phyloP scores from a whole-genome alignment of 2,888 invertebrate species.

The Cepaea hortensis region DNA sequence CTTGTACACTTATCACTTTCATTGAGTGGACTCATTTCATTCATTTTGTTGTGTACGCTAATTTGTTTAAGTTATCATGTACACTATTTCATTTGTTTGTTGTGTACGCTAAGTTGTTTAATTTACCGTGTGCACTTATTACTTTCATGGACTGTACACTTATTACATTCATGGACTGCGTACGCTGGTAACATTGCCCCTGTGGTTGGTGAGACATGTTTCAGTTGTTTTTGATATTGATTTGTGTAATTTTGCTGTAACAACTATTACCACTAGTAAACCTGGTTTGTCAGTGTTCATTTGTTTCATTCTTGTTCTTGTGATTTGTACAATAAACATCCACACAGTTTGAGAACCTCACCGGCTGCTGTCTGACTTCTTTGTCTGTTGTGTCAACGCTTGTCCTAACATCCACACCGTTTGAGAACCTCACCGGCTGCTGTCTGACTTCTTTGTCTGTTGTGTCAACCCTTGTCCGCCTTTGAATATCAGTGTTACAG shows the following conservation, averaged over 20 bases:
- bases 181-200: background rate
- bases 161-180: background rate
- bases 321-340: slow-evolving; percentile 17
- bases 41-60: too few relatives aligned
- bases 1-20: too few relatives aligned
- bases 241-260: background rate
- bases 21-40: too few relatives aligned
- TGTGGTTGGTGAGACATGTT: background rate
- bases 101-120: too few relatives aligned
- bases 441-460: too few relatives aligned
- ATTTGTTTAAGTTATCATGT: too few relatives aligned
- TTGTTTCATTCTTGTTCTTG: slow-evolving; percentile 8
- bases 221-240: background rate
- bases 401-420: slow-evolving; percentile 5
- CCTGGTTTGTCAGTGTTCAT: background rate
- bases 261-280: slow-evolving; percentile 22
- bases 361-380: too few relatives aligned
- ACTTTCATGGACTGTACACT: background rate
- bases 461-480: too few relatives aligned
- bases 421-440: background rate
- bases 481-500: too few relatives aligned
- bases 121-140: too few relatives aligned
- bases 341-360: background rate
- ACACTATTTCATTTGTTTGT: too few relatives aligned
- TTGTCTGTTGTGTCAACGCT: too few relatives aligned